A percentile compares a stretch with the other conserved stretches of the same genome.
These are phyloP conservation scores for Nephrotoma guestfalica DNA, from an alignment of 2,888 invertebrate species.

Conservation along the genomic window DNA sequence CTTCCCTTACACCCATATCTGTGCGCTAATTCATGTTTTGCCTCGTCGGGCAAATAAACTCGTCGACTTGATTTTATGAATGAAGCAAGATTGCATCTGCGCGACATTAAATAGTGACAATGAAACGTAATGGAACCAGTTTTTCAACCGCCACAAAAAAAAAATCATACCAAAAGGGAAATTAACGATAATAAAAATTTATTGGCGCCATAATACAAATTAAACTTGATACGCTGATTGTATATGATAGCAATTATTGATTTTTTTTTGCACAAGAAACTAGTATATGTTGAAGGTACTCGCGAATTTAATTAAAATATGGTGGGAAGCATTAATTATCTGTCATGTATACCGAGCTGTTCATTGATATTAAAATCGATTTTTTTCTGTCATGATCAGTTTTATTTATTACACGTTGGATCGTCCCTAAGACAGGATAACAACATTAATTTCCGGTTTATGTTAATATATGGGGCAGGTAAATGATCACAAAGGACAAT, in stretches of 20 bases:
- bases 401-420: background rate
- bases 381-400: background rate
- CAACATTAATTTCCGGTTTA: background rate
- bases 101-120: background rate
- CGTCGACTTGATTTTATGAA: background rate
- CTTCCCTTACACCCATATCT: background rate
- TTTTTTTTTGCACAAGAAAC: background rate
- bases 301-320: background rate
- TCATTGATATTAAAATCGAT: background rate
- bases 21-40: background rate
- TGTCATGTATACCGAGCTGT: background rate
- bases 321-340: background rate
- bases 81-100: background rate
- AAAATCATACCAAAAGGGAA: background rate
- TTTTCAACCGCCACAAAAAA: background rate
- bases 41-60: background rate
- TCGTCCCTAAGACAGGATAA: background rate
- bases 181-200: background rate
- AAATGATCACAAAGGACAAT: too few relatives aligned
- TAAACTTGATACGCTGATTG: background rate
- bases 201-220: background rate
- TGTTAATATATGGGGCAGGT: background rate
- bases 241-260: background rate
- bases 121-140: background rate
- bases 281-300: background rate